Base-by-base conservation (phyloP, 2,113 vertebrate species). In the Rousettus leschenaultii region DNA sequence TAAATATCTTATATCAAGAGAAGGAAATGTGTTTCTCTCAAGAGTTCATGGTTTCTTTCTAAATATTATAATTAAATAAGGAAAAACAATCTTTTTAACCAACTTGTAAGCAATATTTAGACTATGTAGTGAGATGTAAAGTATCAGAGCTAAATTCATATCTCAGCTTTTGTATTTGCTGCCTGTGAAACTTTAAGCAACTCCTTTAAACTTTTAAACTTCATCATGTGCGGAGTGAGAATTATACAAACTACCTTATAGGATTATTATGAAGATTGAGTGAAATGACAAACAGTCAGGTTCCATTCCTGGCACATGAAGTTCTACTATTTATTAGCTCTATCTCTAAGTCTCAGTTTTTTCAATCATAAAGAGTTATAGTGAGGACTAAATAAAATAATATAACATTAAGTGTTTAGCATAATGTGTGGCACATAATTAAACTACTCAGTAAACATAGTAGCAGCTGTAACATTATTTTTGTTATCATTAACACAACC, bases 121-220 rank as follows among this genome's bases (percentile, higher is more conserved):
- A 70, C 57, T 80, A 2, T 73, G 30, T 73, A 53, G 40, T 71
- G 28, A 51, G 9, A 28, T 28, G 13, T 91, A 22, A 65, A 45
- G 38, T 74, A 6, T 93, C 26, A 75, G 75, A 91, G n/a, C 66
- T 86, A 74, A 75, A 53, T 91, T 89, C 89, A 95, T 51, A 92
- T 86, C 77, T 21, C 48, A 83, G 35, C 26, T 84, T 6, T 28
- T 73, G n/a, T 24, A 16, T 59, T 59, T 89, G 59, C 88, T 94
- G 38, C 73, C 79, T 74, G 70, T 75, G 79, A 91, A 53, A 86
- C 91, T 86, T 82, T 43, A 70, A 57, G 26, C 71, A 84, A 9
- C 6, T 53, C 43, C 63, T 86, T 91, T 89, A 79, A 33, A 40
- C 28, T 91, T 63, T 83, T 82, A 65, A 88, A 30, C 16, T 83